A percentile compares a stretch with the other conserved stretches of the same genome.
Conservation (phyloP, 2,797 vertebrate species). For the Melanitta fusca region DNA sequence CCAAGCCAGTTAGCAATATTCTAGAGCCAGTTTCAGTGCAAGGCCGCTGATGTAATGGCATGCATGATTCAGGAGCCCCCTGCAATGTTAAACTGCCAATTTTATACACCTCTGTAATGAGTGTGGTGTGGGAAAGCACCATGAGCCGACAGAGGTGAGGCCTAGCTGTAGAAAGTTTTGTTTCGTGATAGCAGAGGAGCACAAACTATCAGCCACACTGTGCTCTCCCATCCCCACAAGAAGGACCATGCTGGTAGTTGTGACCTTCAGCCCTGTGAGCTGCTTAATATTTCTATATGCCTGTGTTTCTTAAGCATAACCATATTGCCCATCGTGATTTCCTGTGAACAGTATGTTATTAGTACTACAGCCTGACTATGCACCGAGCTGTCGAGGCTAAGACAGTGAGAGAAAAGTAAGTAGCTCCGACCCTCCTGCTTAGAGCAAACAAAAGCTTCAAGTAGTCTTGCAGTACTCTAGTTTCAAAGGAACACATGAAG, state of each 20-base stretch:
- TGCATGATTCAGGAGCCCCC: not conserved
- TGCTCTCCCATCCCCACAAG: not conserved
- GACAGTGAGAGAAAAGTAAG: slow-evolving; percentile 7
- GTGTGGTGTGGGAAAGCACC: not conserved
- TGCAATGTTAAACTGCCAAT: not conserved
- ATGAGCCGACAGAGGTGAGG: not conserved
- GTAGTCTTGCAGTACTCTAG: slow-evolving; percentile 16
- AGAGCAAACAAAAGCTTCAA: slow-evolving; percentile 37
- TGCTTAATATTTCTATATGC: not conserved
- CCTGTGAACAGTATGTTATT: not conserved
- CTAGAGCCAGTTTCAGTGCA: not conserved
- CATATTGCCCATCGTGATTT: not conserved
- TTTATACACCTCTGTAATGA: not conserved
- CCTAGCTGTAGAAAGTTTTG: not conserved
- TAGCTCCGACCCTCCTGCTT: not conserved
- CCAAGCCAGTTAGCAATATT: not conserved
- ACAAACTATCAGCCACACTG: rapidly evolving
- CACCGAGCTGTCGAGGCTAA: not conserved
- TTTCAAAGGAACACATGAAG: not conserved
- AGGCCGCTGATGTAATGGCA: not conserved
- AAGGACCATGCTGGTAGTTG: not conserved
- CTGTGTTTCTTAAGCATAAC: not conserved
- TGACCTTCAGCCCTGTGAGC: not conserved
- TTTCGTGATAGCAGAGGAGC: not conserved
- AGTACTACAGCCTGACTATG: not conserved